Evolutionary conservation across 2,797 vertebrate species (phyloP), one percentile per base, ranked within the genome.

Genomic region (Sebastolobus alascanus): DNA sequence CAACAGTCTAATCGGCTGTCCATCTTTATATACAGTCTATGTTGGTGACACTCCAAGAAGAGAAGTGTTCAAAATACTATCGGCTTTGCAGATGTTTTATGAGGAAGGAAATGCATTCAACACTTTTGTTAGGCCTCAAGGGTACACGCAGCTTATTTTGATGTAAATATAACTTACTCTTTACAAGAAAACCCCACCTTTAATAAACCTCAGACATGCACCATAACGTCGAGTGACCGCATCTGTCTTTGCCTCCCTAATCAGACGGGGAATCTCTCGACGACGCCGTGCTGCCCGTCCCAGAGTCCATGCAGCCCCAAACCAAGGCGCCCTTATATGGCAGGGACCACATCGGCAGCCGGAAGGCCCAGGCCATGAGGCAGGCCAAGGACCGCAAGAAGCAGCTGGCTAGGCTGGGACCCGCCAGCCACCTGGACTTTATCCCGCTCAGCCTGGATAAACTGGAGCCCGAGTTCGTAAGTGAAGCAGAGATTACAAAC

Each of bases 381-480:
- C 86, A 89, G 38, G 94, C 94, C 55, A 97, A 96, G 75, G 96
- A 97, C 73, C 96, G 96, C 68, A 95, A 94, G 76, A 97, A 97
- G 93, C 97, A 97, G 92, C 73, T 97, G 90, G 95, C 96, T n/a
- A 92, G 94, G 82, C 94, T 95, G 74, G 96, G 96, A 83, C 94
- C 96, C 0, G 88, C 95, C 67, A 93, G 93, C 68, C 93, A 95
- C 0, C 92, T 95, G 85, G 97, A 95, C 58, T 84, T 96, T 90
- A 93, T 96, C 0, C 89, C 93, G 0, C 92, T 96, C 38, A 90
- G 94, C 69, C 85, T 94, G 1, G 95, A 96, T 73, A 97, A 97
- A 86, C 94, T 96, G 75, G 97, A 98, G 78, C 96, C 96, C 0
- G 97, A 99, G 86, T 96, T 97, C 84, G 98, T 99, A 91, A 90